Evolutionary conservation across 2,888 invertebrate genomes (phyloP), one percentile per base, ranked within the genome.

Genomic region (Heliconius hortense): DNA sequence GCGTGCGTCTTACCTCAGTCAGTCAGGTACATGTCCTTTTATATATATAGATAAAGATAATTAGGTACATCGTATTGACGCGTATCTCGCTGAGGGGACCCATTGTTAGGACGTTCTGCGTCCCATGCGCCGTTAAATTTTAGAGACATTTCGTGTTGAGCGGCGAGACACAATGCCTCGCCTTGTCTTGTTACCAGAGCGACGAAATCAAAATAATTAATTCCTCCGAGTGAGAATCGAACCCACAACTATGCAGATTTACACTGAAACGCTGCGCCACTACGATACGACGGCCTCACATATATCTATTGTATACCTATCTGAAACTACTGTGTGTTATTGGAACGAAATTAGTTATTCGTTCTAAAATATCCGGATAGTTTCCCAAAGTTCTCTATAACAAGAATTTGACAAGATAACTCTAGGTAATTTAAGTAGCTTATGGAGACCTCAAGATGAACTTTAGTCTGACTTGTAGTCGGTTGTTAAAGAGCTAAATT

Each of bases 401-500:
- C n/a, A 10, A 59, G 59, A 59, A 63, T 21, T 21, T 63, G 21
- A n/a, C n/a, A n/a, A 63, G 63, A 63, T 21, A 63, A 28, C 31
- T 31, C 10, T 26, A 60, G 31, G 21, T 4, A 15, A 13, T 8
- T 31, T 31, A 31, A 21, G 35, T 31, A 31, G 35, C 63, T 63
- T 63, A 63, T 11, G 11, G 8, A 21, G 21, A n/a, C 5, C 62
- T 21, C 31, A 35, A 63, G 63, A 31, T 63, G 31, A 63, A 63
- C 63, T 63, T 35, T 63, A 63, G 35, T 35, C 31, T 63, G 3
- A 31, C 31, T 35, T 63, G 31, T 35, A 63, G 63, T 31, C 31
- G 31, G 63, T 63, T 62, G 62, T 28, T 35, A 63, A 63, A 21
- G n/a, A 63, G 35, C 3, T n/a, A 63, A 63, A 63, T n/a, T 63